Conservation (phyloP, 2,113 vertebrate species). For the Tichodroma muraria region DNA sequence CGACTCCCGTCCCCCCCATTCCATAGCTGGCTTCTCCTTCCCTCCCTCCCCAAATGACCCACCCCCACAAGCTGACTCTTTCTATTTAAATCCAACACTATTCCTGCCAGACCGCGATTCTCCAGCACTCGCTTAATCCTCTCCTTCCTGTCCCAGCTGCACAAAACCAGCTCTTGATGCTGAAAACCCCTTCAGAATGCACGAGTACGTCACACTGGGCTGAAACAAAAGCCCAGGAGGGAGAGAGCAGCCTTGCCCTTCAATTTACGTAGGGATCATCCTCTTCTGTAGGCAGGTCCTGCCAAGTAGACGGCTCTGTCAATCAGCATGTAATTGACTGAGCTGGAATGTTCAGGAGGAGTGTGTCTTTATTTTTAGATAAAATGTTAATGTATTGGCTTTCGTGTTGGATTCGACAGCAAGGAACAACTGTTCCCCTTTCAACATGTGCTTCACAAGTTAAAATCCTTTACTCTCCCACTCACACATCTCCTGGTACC, state of each 20-base stretch:
- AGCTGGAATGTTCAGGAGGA: constrained; percentile 55
- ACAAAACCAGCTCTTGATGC: constrained; percentile 38
- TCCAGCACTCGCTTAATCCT: constrained; percentile 33
- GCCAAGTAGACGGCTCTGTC: constrained; percentile 39
- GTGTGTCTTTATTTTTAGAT: constrained; percentile 58
- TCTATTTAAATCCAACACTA: constrained; percentile 49
- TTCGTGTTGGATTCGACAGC: constrained; percentile 42
- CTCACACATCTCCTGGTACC: constrained; percentile 24
- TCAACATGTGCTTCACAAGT: constrained; percentile 49
- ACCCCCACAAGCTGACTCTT: constrained; percentile 51
- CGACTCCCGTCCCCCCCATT: neutral
- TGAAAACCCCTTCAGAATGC: constrained; percentile 49
- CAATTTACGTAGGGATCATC: neutral
- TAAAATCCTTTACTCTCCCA: constrained; percentile 45
- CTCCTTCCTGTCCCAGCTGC: constrained; percentile 49
- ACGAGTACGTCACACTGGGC: neutral
- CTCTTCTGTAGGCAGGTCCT: constrained; percentile 31
- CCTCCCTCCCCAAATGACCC: neutral
- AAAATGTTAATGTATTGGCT: constrained; percentile 45
- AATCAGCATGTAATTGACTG: constrained; percentile 49
- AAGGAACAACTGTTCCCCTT: constrained; percentile 55
- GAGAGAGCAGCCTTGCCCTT: constrained; percentile 22
- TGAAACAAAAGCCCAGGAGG: constrained; percentile 6
- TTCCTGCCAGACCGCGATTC: constrained; percentile 33
- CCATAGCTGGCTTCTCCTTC: constrained; percentile 21